These are phyloP conservation scores for Lissonota sp. DNA, from an alignment of 2,888 invertebrate genomes.

Conservation along the genomic window DNA sequence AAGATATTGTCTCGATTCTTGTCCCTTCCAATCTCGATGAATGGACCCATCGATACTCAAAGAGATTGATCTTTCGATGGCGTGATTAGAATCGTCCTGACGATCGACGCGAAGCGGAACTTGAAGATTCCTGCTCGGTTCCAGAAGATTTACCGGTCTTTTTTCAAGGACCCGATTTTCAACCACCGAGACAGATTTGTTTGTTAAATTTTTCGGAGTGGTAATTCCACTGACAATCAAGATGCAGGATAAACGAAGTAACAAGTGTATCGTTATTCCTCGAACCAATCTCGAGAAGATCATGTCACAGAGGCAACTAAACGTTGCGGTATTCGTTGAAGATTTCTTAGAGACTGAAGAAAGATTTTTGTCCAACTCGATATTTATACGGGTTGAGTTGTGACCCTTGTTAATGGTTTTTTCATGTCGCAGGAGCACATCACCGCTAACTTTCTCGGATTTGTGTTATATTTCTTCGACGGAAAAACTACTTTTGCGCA, in stretches of 20 bases:
- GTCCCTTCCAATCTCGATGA: conserved; percentile 23
- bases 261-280: conserved; percentile 22
- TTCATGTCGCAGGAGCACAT: conserved; percentile 65
- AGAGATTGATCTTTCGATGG: background rate
- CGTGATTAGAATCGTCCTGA: no score
- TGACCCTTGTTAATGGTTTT: conserved; percentile 71
- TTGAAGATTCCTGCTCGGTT: conserved; percentile 3
- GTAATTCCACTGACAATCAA: conserved; percentile 37
- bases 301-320: conserved; percentile 10
- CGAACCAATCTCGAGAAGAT: conserved; percentile 12
- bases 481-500: background rate
- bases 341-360: conserved; percentile 15
- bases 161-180: background rate
- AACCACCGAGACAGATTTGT: background rate
- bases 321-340: background rate
- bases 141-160: conserved; percentile 10
- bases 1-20: conserved; percentile 50
- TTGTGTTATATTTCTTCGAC: background rate
- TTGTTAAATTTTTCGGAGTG: conserved; percentile 10
- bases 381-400: conserved; percentile 68
- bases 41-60: background rate
- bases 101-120: conserved; percentile 5
- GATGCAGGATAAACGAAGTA: conserved; percentile 26
- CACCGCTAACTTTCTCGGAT: background rate
- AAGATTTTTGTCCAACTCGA: conserved; percentile 8